phyloP scores from a whole-genome alignment of 1,140 invertebrate species.

The Paralvinella palmiformis region DNA sequence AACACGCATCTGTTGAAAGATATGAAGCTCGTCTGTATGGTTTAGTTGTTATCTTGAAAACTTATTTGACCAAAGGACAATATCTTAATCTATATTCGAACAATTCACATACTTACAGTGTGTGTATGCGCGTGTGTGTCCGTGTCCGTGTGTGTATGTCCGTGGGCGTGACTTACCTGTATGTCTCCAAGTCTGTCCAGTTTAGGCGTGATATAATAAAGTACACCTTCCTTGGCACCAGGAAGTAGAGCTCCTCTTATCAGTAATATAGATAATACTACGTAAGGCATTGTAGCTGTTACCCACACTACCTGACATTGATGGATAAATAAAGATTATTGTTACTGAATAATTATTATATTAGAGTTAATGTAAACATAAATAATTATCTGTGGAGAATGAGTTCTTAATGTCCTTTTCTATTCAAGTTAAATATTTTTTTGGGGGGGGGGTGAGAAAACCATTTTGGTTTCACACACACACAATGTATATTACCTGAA shows the following conservation, averaged over 20 bases:
- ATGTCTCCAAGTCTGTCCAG: constrained; percentile 44
- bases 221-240: constrained; percentile 68
- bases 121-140: no score
- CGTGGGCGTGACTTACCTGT: constrained; percentile 46
- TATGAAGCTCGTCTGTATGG: not conserved
- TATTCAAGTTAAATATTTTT: no score
- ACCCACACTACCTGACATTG: constrained; percentile 85
- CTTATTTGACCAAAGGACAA: no score
- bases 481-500: no score
- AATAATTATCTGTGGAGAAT: not conserved
- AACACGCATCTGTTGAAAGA: not conserved
- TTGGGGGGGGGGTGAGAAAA: no score
- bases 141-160: no score
- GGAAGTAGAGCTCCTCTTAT: constrained; percentile 81
- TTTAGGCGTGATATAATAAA: constrained; percentile 62
- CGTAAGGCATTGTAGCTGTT: constrained; percentile 88
- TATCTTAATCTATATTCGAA: no score
- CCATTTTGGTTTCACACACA: no score
- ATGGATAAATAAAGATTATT: not conserved
- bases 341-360: not conserved
- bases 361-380: not conserved
- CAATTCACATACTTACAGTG: no score
- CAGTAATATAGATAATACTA: constrained; percentile 83
- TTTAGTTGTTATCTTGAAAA: no score
- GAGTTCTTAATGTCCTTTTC: no score